These are phyloP conservation scores for Gadopsis bispinosus DNA, from an alignment of 2,797 vertebrate species.

Conservation along the genomic window DNA sequence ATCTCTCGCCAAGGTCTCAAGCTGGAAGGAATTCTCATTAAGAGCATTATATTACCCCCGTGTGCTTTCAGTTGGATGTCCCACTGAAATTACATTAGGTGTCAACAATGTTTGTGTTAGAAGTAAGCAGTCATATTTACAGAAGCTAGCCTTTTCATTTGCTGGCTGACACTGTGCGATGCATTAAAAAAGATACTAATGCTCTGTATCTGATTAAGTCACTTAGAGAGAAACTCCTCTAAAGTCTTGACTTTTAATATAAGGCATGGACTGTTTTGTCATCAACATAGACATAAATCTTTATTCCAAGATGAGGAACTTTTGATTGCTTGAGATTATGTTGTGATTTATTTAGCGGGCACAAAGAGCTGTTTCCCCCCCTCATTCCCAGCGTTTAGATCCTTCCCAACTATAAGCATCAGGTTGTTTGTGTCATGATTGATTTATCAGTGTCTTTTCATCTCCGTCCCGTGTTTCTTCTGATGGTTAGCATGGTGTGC, in stretches of 20 bases:
- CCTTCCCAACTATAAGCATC: conserved; percentile 49
- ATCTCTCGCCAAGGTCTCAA: conserved; percentile 83
- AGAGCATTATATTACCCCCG: conserved; percentile 85
- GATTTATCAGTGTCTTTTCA: conserved; percentile 68
- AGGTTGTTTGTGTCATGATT: conserved; percentile 72
- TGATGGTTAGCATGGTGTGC: conserved; percentile 69
- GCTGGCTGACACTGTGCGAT: conserved; percentile 79
- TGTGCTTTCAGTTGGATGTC: conserved; percentile 83
- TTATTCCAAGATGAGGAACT: conserved; percentile 57
- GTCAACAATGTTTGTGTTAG: conserved; percentile 87
- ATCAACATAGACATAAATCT: conserved; percentile 62
- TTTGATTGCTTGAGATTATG: conserved; percentile 63
- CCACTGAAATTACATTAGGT: conserved; percentile 85
- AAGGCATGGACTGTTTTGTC: conserved; percentile 52
- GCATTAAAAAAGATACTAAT: conserved; percentile 84
- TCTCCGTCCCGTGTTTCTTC: conserved; percentile 73
- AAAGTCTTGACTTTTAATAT: conserved; percentile 85
- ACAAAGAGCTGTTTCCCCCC: conserved; percentile 24
- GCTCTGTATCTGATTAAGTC: conserved; percentile 81
- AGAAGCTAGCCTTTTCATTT: conserved; percentile 76
- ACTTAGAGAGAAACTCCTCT: conserved; percentile 72
- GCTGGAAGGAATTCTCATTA: conserved; percentile 87
- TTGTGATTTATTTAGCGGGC: conserved; percentile 57
- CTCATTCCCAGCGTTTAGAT: conserved; percentile 42
- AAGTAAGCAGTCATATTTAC: conserved; percentile 87